These are phyloP conservation scores for Drosophila histrio DNA, from an alignment of 2,888 invertebrate genomes.

Conservation along the genomic window DNA sequence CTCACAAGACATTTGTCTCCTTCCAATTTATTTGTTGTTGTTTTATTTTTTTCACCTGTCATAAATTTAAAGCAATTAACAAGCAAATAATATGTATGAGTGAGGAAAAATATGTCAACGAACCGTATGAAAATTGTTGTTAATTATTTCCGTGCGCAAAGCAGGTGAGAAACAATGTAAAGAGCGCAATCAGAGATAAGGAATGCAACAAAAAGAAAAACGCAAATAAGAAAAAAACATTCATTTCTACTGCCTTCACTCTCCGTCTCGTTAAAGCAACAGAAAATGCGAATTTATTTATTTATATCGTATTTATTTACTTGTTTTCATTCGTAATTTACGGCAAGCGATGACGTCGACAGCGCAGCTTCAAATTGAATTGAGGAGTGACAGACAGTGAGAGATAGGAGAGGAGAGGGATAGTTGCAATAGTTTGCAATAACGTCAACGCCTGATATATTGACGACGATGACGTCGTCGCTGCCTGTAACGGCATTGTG, in stretches of 20 bases:
- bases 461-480: conserved; percentile 10
- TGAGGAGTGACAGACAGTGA: not conserved
- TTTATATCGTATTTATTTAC: conserved; percentile 21
- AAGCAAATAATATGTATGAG: conserved; percentile 22
- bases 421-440: conserved; percentile 16
- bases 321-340: conserved; percentile 19
- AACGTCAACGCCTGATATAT: conserved; percentile 14
- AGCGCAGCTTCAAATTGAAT: not conserved
- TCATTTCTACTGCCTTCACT: not conserved
- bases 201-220: conserved; percentile 1
- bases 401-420: not conserved
- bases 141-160: conserved; percentile 44
- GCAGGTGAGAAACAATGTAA: conserved; percentile 29
- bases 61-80: conserved; percentile 42
- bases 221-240: conserved; percentile 4
- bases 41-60: not conserved
- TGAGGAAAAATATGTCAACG: conserved; percentile 42
- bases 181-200: not conserved
- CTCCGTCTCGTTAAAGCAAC: not conserved
- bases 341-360: conserved; percentile 16
- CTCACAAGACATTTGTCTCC: no score
- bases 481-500: conserved; percentile 23
- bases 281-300: conserved; percentile 39
- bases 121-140: conserved; percentile 37
- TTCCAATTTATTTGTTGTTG: not conserved